Conservation (phyloP, 2,113 vertebrate genomes). For the Embiotoca jacksoni region DNA sequence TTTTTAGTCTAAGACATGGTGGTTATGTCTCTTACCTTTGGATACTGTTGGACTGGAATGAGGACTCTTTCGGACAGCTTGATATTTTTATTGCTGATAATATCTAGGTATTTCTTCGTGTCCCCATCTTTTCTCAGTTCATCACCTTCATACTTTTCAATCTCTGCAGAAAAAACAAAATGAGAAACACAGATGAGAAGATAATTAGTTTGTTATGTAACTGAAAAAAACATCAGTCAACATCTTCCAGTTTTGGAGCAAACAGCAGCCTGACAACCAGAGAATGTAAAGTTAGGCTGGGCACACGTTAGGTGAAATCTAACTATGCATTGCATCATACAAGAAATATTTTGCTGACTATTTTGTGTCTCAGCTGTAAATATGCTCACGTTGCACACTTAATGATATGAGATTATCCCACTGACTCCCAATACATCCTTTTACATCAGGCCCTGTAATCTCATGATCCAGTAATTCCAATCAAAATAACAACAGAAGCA, state of each 20-base stretch:
- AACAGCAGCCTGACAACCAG: conserved; percentile 15
- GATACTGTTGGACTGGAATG: conserved; percentile 98
- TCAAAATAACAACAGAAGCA: conserved; percentile 63
- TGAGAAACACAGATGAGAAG: background rate
- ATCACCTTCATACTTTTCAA: conserved; percentile 94
- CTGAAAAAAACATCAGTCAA: conserved; percentile 28
- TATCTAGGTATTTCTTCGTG: conserved; percentile 97
- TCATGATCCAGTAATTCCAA: conserved; percentile 62
- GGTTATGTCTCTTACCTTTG: conserved; percentile 90
- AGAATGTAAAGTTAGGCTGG: conserved; percentile 7
- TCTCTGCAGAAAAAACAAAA: conserved; percentile 87
- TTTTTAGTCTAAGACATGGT: background rate
- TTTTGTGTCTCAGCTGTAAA: conserved; percentile 41
- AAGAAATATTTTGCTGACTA: conserved; percentile 31
- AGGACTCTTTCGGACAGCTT: conserved; percentile 97
- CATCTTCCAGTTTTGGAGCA: background rate
- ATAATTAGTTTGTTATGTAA: conserved; percentile 33
- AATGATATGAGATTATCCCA: conserved; percentile 54
- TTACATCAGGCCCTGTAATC: conserved; percentile 48
- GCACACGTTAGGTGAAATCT: conserved; percentile 20
- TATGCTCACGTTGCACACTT: conserved; percentile 47
- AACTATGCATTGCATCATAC: conserved; percentile 30
- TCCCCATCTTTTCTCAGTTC: conserved; percentile 94
- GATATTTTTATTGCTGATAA: conserved; percentile 99
- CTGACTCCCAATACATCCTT: conserved; percentile 42